These are phyloP conservation scores for Elephas maximus DNA, from an alignment of 2,113 vertebrate genomes.

Conservation along the genomic window DNA sequence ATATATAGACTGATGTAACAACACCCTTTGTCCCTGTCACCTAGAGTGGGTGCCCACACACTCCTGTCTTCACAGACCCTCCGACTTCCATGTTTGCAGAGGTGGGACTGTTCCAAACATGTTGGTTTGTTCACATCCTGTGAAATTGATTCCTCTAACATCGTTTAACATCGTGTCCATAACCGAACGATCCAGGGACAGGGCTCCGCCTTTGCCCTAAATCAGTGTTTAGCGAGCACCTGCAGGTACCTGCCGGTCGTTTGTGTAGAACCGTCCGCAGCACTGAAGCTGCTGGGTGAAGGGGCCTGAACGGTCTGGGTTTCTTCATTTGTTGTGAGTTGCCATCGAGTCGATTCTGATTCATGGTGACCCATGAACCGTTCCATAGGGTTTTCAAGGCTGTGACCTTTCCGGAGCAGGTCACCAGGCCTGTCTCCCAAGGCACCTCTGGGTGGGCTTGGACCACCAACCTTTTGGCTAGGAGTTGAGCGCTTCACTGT, in stretches of 20 bases:
- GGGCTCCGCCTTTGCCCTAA: not conserved
- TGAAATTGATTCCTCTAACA: not conserved
- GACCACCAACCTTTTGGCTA: not conserved
- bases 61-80: not conserved
- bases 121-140: fast-evolving
- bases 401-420: not conserved
- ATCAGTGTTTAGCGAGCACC: not conserved
- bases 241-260: fast-evolving
- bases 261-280: not conserved
- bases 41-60: fast-evolving
- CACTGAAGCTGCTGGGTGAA: fast-evolving
- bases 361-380: too few relatives aligned
- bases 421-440: not conserved
- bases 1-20: fast-evolving
- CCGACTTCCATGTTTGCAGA: fast-evolving
- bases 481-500: not conserved
- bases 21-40: not conserved
- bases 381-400: not conserved
- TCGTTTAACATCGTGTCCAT: fast-evolving
- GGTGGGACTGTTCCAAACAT: fast-evolving
- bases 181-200: fast-evolving
- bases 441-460: not conserved
- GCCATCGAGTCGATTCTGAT: too few relatives aligned
- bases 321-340: too few relatives aligned
- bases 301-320: too few relatives aligned